Evolutionary conservation across 2,888 invertebrate species (phyloP).

Genomic region (Gerris lacustris): DNA sequence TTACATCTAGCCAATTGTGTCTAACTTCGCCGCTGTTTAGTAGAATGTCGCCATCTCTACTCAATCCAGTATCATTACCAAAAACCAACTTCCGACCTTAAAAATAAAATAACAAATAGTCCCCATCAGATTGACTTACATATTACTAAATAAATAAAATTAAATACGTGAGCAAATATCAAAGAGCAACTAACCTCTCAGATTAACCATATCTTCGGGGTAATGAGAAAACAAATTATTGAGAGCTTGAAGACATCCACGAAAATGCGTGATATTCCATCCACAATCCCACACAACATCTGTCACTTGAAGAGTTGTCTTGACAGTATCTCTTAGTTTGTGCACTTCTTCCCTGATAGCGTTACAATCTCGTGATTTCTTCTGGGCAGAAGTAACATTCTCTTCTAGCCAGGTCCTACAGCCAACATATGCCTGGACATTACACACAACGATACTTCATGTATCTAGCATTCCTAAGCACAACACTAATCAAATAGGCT

Average conservation of each 20-base stretch:
- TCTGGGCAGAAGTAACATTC: conserved; percentile 54
- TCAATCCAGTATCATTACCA: conserved; percentile 82
- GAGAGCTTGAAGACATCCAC: conserved; percentile 79
- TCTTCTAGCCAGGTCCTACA: conserved; percentile 58
- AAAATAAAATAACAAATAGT: conserved; percentile 30
- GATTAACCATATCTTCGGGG: conserved; percentile 51
- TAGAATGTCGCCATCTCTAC: conserved; percentile 77
- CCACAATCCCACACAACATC: conserved; percentile 67
- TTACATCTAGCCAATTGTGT: conserved; percentile 84
- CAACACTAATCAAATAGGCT: too few relatives aligned
- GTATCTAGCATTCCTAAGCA: too few relatives aligned
- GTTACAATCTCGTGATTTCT: conserved; percentile 51
- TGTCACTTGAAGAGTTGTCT: conserved; percentile 44
- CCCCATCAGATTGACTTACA: too few relatives aligned
- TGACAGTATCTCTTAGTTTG: conserved; percentile 48
- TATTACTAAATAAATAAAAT: neutral
- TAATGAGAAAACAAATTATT: conserved; percentile 63
- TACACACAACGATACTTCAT: neutral
- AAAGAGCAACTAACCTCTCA: conserved; percentile 35
- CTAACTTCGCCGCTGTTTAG: conserved; percentile 86
- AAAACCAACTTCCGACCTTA: conserved; percentile 67
- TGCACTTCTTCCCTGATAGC: conserved; percentile 63
- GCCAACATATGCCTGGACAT: conserved; percentile 7
- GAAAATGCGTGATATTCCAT: conserved; percentile 78
- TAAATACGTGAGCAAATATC: neutral